These are phyloP conservation scores for Archips crataeganus DNA, from an alignment of 2,888 invertebrate genomes.

Conservation along the genomic window DNA sequence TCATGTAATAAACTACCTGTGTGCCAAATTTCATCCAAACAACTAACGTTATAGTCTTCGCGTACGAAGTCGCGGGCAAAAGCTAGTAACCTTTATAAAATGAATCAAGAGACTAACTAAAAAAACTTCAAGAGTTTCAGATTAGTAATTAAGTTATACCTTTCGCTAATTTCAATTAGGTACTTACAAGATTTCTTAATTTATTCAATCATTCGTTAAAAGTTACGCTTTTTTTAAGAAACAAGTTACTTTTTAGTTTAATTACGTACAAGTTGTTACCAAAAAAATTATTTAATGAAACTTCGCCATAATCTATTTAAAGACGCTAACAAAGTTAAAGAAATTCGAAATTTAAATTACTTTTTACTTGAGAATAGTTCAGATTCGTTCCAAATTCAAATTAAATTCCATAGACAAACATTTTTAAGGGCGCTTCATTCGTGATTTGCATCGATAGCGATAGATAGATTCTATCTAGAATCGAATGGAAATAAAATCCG, in stretches of 20 bases:
- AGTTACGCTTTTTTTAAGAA: not conserved
- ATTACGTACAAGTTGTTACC: not conserved
- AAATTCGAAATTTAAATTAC: conserved; percentile 5
- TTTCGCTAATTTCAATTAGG: not conserved
- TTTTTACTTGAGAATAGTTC: conserved; percentile 17
- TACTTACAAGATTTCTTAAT: not conserved
- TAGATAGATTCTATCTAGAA: conserved; percentile 41
- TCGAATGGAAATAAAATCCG: conserved; percentile 47
- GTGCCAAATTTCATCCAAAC: no score
- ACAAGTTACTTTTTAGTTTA: not conserved
- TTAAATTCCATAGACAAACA: conserved; percentile 53
- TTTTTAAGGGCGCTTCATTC: conserved; percentile 47
- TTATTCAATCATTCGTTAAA: not conserved
- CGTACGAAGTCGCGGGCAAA: no score
- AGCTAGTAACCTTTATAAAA: not conserved
- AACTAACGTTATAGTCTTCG: no score
- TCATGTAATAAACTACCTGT: no score
- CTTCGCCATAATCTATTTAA: not conserved
- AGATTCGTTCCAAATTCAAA: conserved; percentile 39
- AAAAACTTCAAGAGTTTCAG: not conserved
- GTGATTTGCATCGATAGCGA: conserved; percentile 58
- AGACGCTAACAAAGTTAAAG: not conserved
- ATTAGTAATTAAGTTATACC: not conserved
- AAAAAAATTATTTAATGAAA: not conserved
- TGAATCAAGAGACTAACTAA: not conserved